Evolutionary conservation across 2,888 invertebrate species (phyloP).

Genomic region (Hypena proboscidalis): DNA sequence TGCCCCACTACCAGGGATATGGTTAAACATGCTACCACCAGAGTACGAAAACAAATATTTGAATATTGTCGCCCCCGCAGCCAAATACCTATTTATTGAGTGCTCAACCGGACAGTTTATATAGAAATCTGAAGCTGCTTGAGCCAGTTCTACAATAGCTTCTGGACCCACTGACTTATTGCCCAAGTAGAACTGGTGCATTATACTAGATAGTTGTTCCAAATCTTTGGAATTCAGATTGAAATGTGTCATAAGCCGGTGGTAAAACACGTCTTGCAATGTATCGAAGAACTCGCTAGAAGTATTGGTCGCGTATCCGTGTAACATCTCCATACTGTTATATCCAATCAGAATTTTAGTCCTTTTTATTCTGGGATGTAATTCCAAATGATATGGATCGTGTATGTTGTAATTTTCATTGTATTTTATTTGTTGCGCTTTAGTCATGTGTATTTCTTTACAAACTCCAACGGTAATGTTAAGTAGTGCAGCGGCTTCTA

Average conservation of each 20-base stretch:
- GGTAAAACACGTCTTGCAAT: slow-evolving; percentile 16
- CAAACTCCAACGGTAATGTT: slow-evolving; percentile 46
- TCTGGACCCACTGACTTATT: slow-evolving; percentile 38
- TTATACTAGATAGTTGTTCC: slow-evolving; percentile 24
- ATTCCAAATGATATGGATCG: slow-evolving; percentile 45
- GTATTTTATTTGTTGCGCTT: slow-evolving; percentile 29
- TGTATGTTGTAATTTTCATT: slow-evolving; percentile 42
- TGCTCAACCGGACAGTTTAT: slow-evolving; percentile 49
- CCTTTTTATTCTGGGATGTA: slow-evolving; percentile 28
- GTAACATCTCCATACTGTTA: slow-evolving; percentile 54
- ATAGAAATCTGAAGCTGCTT: slow-evolving; percentile 50
- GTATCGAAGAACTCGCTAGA: slow-evolving; percentile 30
- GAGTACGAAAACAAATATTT: slow-evolving; percentile 55
- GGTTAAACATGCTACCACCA: slow-evolving; percentile 43
- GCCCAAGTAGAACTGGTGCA: slow-evolving; percentile 48
- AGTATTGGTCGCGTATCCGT: slow-evolving; percentile 39
- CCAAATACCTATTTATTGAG: slow-evolving; percentile 48
- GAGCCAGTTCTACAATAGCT: slow-evolving; percentile 41
- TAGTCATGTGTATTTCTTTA: slow-evolving; percentile 47
- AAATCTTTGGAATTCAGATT: slow-evolving; percentile 22
- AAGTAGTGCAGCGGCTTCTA: slow-evolving; percentile 44
- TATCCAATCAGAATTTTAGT: slow-evolving; percentile 54
- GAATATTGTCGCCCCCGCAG: slow-evolving; percentile 42
- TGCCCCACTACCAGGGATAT: slow-evolving; percentile 48
- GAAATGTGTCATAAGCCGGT: slow-evolving; percentile 23